These are phyloP conservation scores for Cactoblastis cactorum DNA, from an alignment of 2,888 invertebrate genomes.

Conservation along the genomic window DNA sequence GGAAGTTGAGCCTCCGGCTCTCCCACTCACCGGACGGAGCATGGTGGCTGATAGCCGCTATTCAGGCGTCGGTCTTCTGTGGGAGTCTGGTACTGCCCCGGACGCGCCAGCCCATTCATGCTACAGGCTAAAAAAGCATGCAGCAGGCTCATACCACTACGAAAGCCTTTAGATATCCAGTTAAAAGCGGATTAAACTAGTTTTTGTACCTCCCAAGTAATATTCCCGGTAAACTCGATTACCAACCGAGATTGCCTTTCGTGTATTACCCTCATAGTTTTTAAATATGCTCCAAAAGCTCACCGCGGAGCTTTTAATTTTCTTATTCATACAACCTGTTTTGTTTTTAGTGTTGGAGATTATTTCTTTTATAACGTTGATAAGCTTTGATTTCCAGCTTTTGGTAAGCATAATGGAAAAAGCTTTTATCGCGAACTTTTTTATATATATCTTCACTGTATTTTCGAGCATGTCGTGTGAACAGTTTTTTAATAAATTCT, in stretches of 20 bases:
- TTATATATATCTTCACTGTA: neutral
- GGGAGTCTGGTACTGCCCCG: too few relatives aligned
- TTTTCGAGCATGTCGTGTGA: neutral
- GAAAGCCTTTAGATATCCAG: neutral
- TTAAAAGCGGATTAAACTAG: constrained; percentile 1
- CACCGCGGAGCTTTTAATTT: constrained; percentile 7
- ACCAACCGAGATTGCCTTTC: constrained; percentile 13
- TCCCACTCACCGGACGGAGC: too few relatives aligned
- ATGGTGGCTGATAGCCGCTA: too few relatives aligned
- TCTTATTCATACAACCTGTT: constrained; percentile 5
- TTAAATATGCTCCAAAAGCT: constrained; percentile 11
- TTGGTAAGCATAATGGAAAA: constrained; percentile 4
- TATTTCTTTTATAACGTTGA: constrained; percentile 8
- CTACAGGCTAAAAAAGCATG: too few relatives aligned
- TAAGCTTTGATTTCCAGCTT: constrained; percentile 6
- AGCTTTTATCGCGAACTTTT: constrained; percentile 3
- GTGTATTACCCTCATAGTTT: constrained; percentile 12
- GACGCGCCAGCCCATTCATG: too few relatives aligned
- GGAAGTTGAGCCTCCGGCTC: too few relatives aligned
- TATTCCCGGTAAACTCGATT: constrained; percentile 5
- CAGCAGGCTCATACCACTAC: too few relatives aligned
- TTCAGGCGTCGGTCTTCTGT: too few relatives aligned
- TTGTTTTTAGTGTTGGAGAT: constrained; percentile 5
- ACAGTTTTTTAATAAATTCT: neutral
- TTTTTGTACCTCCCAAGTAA: constrained; percentile 5